Conservation (phyloP, 2,888 invertebrate species). For the Halictus quadricinctus region DNA sequence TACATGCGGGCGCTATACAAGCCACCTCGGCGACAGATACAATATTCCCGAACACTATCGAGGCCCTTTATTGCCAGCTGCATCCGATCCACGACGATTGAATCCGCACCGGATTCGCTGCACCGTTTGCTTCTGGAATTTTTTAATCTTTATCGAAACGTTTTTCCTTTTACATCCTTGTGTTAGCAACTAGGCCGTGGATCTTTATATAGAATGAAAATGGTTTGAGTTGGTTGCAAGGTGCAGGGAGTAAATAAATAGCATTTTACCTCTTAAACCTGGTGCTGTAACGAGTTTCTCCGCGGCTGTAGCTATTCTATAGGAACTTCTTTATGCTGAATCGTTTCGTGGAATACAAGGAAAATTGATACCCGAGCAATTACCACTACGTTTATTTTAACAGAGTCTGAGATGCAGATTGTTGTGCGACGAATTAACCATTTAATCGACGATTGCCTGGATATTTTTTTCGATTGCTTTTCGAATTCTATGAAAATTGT, state of each 20-base stretch:
- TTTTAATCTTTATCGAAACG: background rate
- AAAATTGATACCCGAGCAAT: no score
- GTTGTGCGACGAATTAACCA: no score
- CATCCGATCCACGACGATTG: slow-evolving; percentile 8
- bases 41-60: slow-evolving; percentile 7
- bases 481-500: background rate
- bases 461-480: background rate
- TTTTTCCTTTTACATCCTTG: background rate
- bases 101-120: background rate
- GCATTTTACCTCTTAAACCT: background rate
- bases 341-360: no score
- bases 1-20: slow-evolving; percentile 15
- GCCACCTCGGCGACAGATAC: slow-evolving; percentile 14
- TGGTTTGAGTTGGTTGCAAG: background rate
- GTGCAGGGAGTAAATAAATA: no score
- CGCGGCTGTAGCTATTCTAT: background rate
- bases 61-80: background rate
- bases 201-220: background rate
- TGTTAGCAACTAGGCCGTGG: background rate
- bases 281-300: background rate
- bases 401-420: background rate
- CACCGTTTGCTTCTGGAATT: background rate
- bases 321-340: no score
- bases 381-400: no score
- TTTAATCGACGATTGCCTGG: background rate